Percentiles rank a stretch among this genome's conserved stretches.
These are phyloP conservation scores for Crossoptilon crossoptilon DNA, from an alignment of 2,797 vertebrate species.

Conservation along the genomic window DNA sequence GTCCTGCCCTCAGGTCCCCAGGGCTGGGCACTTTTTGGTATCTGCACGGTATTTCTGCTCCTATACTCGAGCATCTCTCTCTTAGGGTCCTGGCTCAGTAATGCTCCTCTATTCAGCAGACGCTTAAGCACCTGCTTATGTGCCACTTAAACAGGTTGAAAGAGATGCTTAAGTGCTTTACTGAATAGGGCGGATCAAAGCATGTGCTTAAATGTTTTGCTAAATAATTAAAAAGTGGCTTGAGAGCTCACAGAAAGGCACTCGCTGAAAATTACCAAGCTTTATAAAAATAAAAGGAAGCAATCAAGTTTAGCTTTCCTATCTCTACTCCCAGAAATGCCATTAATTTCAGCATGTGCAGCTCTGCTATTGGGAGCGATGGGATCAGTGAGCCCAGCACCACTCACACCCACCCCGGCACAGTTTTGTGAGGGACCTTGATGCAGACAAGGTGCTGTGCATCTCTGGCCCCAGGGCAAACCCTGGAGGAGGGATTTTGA, in stretches of 20 bases:
- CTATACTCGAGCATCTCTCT: not conserved
- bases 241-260: conserved; percentile 24
- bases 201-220: conserved; percentile 32
- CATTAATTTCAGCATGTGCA: not conserved
- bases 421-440: not conserved
- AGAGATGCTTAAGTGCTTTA: conserved; percentile 17
- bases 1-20: not conserved
- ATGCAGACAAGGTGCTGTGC: not conserved
- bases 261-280: conserved; percentile 38
- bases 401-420: not conserved
- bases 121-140: conserved; percentile 32
- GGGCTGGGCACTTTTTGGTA: not conserved
- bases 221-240: conserved; percentile 65
- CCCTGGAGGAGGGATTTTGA: not conserved
- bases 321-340: conserved; percentile 10
- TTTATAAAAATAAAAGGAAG: conserved; percentile 50
- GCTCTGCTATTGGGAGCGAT: not conserved
- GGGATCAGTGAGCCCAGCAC: not conserved
- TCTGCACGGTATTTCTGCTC: not conserved
- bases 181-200: conserved; percentile 43
- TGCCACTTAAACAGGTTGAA: conserved; percentile 4
- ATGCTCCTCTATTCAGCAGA: not conserved
- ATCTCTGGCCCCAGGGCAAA: not conserved
- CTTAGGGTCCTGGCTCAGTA: not conserved
- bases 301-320: conserved; percentile 34